A percentile compares a stretch with the other conserved stretches of the same genome.
phyloP scores from a whole-genome alignment of 2,797 vertebrate genomes.

The Cyprinella venusta region DNA sequence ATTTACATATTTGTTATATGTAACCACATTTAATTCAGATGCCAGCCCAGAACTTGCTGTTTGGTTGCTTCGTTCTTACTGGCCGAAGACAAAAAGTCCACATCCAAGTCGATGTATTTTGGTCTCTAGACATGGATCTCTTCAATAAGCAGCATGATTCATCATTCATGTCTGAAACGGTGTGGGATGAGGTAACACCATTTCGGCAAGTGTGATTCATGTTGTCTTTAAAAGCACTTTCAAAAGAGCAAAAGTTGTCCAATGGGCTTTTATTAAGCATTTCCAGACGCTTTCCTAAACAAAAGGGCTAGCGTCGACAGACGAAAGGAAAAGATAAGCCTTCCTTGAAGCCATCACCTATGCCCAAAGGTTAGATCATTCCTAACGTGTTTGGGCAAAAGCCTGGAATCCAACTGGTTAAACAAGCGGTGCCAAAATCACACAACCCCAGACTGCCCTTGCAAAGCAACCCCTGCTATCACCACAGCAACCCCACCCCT shows the following conservation, averaged over 20 bases:
- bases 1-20: not conserved
- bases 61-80: not conserved
- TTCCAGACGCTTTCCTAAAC: slow-evolving; percentile 14
- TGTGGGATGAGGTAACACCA: not conserved
- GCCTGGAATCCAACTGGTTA: slow-evolving; percentile 53
- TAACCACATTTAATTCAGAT: not conserved
- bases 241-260: not conserved
- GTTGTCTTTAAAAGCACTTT: not conserved
- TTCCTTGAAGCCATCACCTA: slow-evolving; percentile 49
- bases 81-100: too few relatives aligned
- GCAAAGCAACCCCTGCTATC: slow-evolving; percentile 24
- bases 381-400: slow-evolving; percentile 56
- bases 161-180: not conserved
- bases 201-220: not conserved
- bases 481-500: slow-evolving; percentile 35
- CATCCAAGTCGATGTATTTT: not conserved
- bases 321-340: slow-evolving; percentile 44
- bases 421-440: slow-evolving; percentile 54
- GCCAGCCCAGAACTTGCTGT: not conserved
- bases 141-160: not conserved
- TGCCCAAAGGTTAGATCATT: slow-evolving; percentile 39
- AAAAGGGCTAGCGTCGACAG: slow-evolving; percentile 23
- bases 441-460: slow-evolving; percentile 33
- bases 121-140: not conserved
- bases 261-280: not conserved